Base-by-base conservation (phyloP, 1,140 invertebrate species). In the Zaprionus taronus region DNA sequence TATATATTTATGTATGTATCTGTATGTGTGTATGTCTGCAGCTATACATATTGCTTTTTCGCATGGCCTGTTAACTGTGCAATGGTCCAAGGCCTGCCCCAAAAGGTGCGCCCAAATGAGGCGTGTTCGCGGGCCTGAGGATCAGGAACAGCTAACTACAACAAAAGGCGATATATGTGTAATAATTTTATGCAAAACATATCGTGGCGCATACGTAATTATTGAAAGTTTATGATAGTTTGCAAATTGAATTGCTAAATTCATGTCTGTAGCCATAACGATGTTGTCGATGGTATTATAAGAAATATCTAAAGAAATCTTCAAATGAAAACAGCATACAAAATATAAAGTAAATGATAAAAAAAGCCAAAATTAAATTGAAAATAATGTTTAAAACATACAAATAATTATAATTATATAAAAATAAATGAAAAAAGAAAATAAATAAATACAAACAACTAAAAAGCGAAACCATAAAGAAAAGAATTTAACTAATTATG, bases 31-130 rank as follows among this genome's bases (percentile, higher is more conserved):
- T 26, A 1, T 24, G 20, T 71, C 24, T 36, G 53, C 51, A 28
- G 51, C 51, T 44, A 26, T 73, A 53, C 55, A 28, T 77, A 44
- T 69, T n/a, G 49, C 38, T 65, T 67, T 44, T 83, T 65, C 58
- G 67, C 81, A 82, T 74, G 81, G 56, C 82, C 81, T 81, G 81
- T 83, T 81, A 60, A 70, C 53, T 78, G 36, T 61, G 77, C 77
- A 83, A 80, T 83, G 44, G 81, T 77, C 81, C 81, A 76, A 72
- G 80, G 75, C 77, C 51, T 44, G 26, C 36, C 65, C 20, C 47
- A 17, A 51, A 58, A 67, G 65, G 65, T 49, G 57, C 41, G 31
- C 22, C 36, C 55, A 58, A 56, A 68, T 36, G 77, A 79, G 80
- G 44, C 79, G 58, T 63, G 44, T 22, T 20, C 51, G 22, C 47